Conservation (phyloP, 2,113 vertebrate species). For the Hypocryptadius cinnamomeus region DNA sequence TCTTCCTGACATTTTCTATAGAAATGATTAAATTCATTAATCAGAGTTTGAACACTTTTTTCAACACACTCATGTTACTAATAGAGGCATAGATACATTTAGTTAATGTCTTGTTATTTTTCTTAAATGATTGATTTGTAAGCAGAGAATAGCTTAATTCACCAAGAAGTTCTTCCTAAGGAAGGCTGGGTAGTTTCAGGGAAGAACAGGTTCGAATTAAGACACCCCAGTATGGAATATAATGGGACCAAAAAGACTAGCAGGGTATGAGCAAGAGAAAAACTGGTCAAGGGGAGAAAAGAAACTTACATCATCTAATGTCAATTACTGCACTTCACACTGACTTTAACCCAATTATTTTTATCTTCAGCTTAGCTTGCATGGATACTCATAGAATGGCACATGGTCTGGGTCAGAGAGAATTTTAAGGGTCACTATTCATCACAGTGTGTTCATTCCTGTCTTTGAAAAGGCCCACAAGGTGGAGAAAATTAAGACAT, state of each 20-base stretch:
- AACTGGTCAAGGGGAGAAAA: neutral
- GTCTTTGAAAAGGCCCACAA: neutral
- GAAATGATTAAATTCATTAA: conserved; percentile 7
- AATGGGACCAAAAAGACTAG: neutral
- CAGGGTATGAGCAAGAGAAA: neutral
- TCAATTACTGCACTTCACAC: neutral
- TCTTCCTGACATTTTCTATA: neutral
- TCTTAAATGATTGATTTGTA: neutral
- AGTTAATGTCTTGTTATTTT: neutral
- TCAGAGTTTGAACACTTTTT: neutral
- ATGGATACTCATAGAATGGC: neutral
- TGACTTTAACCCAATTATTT: conserved; percentile 43
- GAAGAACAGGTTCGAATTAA: neutral
- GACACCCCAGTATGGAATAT: neutral
- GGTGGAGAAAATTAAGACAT: neutral
- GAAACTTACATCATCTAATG: neutral
- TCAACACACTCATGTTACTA: neutral
- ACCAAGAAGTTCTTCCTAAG: neutral
- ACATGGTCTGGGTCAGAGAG: neutral
- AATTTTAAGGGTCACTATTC: neutral
- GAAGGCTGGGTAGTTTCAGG: neutral
- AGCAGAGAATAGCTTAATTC: neutral
- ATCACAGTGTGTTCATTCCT: neutral
- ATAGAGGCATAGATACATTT: neutral
- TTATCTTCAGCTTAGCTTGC: neutral